phyloP scores from a whole-genome alignment of 1,140 invertebrate genomes.

The Parasteatoda tepidariorum region DNA sequence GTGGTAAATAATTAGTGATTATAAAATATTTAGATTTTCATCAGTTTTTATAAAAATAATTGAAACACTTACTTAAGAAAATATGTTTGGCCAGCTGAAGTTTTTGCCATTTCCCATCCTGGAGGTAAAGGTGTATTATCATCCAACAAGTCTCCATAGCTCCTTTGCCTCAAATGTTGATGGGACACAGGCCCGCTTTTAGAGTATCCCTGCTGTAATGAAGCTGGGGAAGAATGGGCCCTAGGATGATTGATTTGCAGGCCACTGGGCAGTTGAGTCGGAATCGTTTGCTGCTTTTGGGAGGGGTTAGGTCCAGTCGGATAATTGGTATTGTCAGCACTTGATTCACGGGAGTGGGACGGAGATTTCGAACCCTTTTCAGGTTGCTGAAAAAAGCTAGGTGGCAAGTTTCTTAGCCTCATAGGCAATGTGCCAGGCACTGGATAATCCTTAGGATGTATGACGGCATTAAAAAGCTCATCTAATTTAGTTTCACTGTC shows the following conservation, averaged over 20 bases:
- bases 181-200: constrained; percentile 11
- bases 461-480: constrained; percentile 91
- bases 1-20: too few species aligned
- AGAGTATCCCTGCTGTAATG: constrained; percentile 79
- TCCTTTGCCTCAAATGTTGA: constrained; percentile 85
- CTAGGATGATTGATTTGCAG: constrained; percentile 80
- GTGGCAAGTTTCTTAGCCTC: constrained; percentile 93
- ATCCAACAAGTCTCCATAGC: constrained; percentile 80
- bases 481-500: constrained; percentile 76
- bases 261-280: constrained; percentile 26
- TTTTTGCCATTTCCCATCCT: constrained; percentile 93
- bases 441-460: constrained; percentile 88
- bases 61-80: constrained; percentile 82
- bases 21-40: too few species aligned
- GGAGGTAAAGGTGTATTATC: constrained; percentile 77
- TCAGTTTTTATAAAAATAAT: not conserved
- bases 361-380: constrained; percentile 88
- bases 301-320: constrained; percentile 46
- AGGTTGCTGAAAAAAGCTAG: constrained; percentile 96
- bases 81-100: constrained; percentile 93
- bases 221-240: constrained; percentile 95
- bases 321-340: constrained; percentile 76
- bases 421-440: constrained; percentile 82
- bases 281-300: not conserved
- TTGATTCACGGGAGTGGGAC: constrained; percentile 91